These are phyloP conservation scores for Styela plicata DNA, from an alignment of 23 tunicate genomes.

Conservation along the genomic window DNA sequence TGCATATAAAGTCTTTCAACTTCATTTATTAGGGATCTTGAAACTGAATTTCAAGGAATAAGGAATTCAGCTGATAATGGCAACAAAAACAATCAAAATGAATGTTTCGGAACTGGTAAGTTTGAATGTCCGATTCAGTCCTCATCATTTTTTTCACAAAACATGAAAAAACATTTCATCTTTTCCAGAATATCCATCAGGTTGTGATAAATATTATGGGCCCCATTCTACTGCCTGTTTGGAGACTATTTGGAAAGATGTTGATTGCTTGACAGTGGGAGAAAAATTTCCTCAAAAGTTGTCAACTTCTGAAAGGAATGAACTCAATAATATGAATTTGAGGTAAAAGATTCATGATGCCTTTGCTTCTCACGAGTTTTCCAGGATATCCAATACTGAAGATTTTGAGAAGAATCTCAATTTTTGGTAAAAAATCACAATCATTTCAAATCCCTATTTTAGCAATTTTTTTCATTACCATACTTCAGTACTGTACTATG, in stretches of 20 bases:
- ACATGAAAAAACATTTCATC: neutral
- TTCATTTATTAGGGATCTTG: neutral
- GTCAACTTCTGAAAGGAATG: neutral
- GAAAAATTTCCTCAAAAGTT: slow-evolving; percentile 15
- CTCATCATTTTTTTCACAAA: too few relatives aligned
- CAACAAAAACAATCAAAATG: neutral
- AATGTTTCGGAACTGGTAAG: slow-evolving; percentile 38
- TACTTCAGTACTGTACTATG: too few relatives aligned
- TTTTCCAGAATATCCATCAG: slow-evolving; percentile 21
- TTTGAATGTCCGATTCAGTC: too few relatives aligned
- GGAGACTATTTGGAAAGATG: slow-evolving; percentile 31
- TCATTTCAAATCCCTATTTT: too few relatives aligned
- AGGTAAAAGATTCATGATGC: too few relatives aligned
- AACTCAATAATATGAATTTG: neutral
- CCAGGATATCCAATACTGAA: too few relatives aligned
- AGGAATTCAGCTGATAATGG: slow-evolving; percentile 30
- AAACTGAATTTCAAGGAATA: neutral
- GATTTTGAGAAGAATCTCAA: too few relatives aligned
- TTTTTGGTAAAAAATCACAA: too few relatives aligned
- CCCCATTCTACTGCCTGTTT: slow-evolving; percentile 22
- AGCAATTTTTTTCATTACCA: too few relatives aligned
- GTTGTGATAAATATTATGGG: slow-evolving; percentile 24
- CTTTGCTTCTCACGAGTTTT: too few relatives aligned
- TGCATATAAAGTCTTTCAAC: neutral
- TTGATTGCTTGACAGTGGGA: slow-evolving; percentile 21